Evolutionary conservation across 2,113 vertebrate genomes (phyloP).

Genomic region (Pogona vitticeps): DNA sequence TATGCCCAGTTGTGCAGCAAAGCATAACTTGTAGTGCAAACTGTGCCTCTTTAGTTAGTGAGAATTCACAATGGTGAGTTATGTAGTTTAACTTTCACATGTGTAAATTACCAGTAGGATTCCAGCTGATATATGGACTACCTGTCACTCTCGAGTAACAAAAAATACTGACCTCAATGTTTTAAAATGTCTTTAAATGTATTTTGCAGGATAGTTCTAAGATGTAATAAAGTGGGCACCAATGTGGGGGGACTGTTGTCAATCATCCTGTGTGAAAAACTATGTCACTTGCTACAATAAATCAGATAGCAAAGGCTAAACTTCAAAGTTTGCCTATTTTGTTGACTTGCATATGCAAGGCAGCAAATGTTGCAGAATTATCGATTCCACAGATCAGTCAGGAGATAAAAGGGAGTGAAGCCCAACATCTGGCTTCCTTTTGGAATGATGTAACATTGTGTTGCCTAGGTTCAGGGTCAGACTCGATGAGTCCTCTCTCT

Average conservation of each 20-base stretch:
- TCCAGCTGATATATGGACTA: too few relatives aligned
- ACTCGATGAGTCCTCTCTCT: conserved; percentile 59
- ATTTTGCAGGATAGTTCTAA: conserved; percentile 8
- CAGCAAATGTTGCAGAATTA: conserved; percentile 31
- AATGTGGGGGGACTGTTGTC: neutral
- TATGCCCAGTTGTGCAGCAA: too few relatives aligned
- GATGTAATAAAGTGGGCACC: neutral
- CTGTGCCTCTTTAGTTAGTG: too few relatives aligned
- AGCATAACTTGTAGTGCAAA: too few relatives aligned
- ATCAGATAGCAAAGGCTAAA: neutral
- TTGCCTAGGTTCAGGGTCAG: conserved; percentile 66
- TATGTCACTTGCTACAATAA: conserved; percentile 2
- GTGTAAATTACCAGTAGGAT: too few relatives aligned
- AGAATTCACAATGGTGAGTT: too few relatives aligned
- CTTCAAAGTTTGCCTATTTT: conserved; percentile 16
- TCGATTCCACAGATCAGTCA: conserved; percentile 35
- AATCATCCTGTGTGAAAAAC: neutral
- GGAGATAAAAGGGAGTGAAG: conserved; percentile 53
- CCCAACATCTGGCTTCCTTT: conserved; percentile 60
- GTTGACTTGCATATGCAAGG: conserved; percentile 2
- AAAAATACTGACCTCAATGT: neutral
- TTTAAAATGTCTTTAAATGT: neutral
- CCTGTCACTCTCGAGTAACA: neutral
- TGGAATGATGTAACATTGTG: conserved; percentile 13
- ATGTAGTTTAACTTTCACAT: too few relatives aligned